These are phyloP conservation scores for Cyanocitta stelleri DNA, from an alignment of 2,113 vertebrate species.

Conservation along the genomic window DNA sequence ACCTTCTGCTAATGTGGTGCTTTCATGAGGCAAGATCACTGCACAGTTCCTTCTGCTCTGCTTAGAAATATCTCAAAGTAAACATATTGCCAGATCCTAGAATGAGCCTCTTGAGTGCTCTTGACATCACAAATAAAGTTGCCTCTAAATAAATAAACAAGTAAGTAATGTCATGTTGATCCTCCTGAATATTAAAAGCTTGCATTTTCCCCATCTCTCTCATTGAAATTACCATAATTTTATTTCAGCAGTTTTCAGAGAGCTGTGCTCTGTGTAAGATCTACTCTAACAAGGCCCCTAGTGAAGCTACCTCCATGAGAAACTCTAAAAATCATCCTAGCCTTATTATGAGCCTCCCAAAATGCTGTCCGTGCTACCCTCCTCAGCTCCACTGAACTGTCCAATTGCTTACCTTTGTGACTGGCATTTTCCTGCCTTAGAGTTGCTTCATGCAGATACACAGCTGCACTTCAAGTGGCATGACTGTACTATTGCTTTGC, in stretches of 20 bases:
- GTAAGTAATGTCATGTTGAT: background rate
- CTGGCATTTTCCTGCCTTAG: background rate
- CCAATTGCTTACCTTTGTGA: background rate
- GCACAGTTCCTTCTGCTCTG: background rate
- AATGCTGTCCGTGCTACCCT: background rate
- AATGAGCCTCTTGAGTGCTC: background rate
- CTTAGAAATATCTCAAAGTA: background rate
- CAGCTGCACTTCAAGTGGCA: background rate
- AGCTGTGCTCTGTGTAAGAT: background rate
- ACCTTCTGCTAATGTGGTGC: background rate
- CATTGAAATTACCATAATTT: background rate
- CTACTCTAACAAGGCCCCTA: background rate
- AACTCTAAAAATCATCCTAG: background rate
- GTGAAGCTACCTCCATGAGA: background rate
- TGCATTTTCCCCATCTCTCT: background rate
- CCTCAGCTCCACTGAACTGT: background rate
- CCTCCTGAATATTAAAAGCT: background rate
- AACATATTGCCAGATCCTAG: background rate
- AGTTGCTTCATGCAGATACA: background rate
- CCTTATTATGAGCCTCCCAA: background rate
- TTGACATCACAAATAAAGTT: background rate
- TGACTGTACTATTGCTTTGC: background rate
- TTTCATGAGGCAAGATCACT: background rate
- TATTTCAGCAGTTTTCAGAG: background rate
- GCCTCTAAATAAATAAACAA: background rate